A percentile compares a stretch with the other conserved stretches of the same genome.
Evolutionary conservation across 2,113 vertebrate genomes (phyloP).

Genomic region (Symphodus melops): DNA sequence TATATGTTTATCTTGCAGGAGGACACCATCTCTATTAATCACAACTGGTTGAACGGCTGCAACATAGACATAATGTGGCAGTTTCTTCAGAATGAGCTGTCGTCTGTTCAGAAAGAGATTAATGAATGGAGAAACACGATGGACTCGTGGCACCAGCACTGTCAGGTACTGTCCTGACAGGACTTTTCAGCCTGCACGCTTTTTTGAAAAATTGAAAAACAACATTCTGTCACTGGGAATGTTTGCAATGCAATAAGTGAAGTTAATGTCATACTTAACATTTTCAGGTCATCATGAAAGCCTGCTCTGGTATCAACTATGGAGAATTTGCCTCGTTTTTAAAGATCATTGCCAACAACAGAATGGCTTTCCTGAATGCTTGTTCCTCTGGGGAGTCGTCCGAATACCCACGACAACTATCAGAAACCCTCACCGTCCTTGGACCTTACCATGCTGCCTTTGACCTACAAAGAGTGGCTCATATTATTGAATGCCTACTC

Average conservation of each 20-base stretch:
- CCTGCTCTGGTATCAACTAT: constrained; percentile 94
- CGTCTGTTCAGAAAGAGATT: constrained; percentile 90
- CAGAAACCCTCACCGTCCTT: constrained; percentile 73
- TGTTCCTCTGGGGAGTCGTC: constrained; percentile 67
- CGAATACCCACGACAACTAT: constrained; percentile 55
- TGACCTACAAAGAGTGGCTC: constrained; percentile 87
- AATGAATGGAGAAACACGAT: constrained; percentile 88
- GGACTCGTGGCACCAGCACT: constrained; percentile 94
- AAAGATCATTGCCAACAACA: constrained; percentile 88
- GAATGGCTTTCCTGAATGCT: constrained; percentile 85
- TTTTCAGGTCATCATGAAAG: constrained; percentile 92
- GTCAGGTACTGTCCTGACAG: constrained; percentile 86
- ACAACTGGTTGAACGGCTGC: constrained; percentile 97
- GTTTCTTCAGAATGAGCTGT: constrained; percentile 93
- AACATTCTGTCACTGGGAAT: neutral
- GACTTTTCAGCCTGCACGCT: neutral
- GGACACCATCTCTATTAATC: constrained; percentile 98
- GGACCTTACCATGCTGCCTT: constrained; percentile 90
- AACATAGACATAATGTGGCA: constrained; percentile 93
- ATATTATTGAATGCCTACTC: constrained; percentile 87
- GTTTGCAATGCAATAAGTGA: neutral
- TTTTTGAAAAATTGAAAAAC: neutral
- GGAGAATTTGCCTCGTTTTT: constrained; percentile 93
- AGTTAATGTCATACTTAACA: neutral
- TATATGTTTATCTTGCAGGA: constrained; percentile 81